phyloP scores from a whole-genome alignment of 2,113 vertebrate genomes.

The Festucalex cinctus region DNA sequence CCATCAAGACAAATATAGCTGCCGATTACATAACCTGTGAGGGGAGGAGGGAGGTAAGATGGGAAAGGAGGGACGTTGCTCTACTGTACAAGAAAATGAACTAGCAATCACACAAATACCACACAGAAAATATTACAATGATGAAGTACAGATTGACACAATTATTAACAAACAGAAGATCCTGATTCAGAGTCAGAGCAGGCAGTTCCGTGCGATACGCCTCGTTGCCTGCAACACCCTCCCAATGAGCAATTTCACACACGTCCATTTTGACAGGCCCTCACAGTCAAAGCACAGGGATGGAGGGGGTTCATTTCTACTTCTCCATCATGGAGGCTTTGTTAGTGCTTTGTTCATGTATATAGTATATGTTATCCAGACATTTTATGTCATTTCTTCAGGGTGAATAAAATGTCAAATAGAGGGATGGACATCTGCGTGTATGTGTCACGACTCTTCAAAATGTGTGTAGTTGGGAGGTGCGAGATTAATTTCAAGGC shows the following conservation, averaged over 20 bases:
- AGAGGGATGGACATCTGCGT: neutral
- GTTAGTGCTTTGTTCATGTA: conserved; percentile 3
- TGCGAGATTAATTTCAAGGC: neutral
- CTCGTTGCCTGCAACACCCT: conserved; percentile 30
- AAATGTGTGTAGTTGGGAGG: neutral
- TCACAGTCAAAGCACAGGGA: neutral
- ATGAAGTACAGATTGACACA: conserved; percentile 32
- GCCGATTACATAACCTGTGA: conserved; percentile 60
- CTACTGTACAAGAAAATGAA: conserved; percentile 34
- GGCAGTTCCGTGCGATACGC: conserved; percentile 41
- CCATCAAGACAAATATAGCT: conserved; percentile 60
- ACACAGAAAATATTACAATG: conserved; percentile 13
- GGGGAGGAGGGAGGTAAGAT: conserved; percentile 24
- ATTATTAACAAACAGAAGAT: conserved; percentile 16
- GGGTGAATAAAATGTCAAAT: neutral
- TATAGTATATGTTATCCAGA: neutral
- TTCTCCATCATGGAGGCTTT: neutral
- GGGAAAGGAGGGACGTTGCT: conserved; percentile 12
- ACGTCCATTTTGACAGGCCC: conserved; percentile 2
- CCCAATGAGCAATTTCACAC: neutral
- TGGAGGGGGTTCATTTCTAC: neutral
- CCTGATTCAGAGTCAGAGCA: conserved; percentile 33
- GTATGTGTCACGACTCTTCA: neutral
- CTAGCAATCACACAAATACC: conserved; percentile 29
- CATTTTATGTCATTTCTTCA: neutral